phyloP scores from a whole-genome alignment of 2,888 invertebrate genomes.

The Macaria notata region DNA sequence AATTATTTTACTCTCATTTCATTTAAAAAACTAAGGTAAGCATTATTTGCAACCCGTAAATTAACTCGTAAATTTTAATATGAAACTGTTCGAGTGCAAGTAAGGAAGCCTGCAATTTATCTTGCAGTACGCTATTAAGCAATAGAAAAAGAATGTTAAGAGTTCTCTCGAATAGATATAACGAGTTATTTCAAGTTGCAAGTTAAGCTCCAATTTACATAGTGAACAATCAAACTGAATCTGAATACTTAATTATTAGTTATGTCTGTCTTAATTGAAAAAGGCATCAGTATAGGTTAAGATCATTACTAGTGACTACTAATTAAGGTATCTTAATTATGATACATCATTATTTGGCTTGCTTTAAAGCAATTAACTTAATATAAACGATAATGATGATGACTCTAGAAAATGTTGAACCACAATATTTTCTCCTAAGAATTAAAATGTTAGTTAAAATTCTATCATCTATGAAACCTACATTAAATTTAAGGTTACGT shows the following conservation, averaged over 20 bases:
- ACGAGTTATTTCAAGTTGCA: slow-evolving; percentile 23
- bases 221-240: slow-evolving; percentile 21
- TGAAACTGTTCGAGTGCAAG: slow-evolving; percentile 11
- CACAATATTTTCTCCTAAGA: too few relatives aligned
- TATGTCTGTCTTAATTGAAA: slow-evolving; percentile 7
- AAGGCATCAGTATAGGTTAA: neutral
- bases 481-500: too few relatives aligned
- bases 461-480: too few relatives aligned
- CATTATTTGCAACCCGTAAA: neutral
- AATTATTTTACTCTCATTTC: too few relatives aligned
- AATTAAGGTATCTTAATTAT: too few relatives aligned
- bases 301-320: too few relatives aligned
- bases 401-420: too few relatives aligned
- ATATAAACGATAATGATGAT: too few relatives aligned
- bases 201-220: slow-evolving; percentile 29
- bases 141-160: slow-evolving; percentile 17
- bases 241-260: slow-evolving; percentile 28
- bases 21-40: too few relatives aligned
- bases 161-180: slow-evolving; percentile 20
- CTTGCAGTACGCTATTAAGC: slow-evolving; percentile 16
- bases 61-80: neutral
- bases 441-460: too few relatives aligned
- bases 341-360: too few relatives aligned
- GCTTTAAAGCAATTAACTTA: too few relatives aligned
- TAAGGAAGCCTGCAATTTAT: slow-evolving; percentile 17